Base-by-base conservation (phyloP, 2,797 vertebrate genomes). In the Sebastes umbrosus region DNA sequence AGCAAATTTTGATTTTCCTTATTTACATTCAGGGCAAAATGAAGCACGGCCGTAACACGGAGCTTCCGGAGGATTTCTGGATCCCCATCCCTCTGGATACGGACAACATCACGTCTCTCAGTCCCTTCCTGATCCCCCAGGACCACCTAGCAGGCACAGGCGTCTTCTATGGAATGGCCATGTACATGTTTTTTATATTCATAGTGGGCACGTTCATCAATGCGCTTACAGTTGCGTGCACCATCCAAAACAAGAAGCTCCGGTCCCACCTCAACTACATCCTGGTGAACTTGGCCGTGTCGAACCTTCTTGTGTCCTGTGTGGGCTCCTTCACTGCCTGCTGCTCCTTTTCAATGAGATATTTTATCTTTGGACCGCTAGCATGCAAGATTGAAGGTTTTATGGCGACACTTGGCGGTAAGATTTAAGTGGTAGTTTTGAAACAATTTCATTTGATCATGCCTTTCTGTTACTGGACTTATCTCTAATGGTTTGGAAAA, bases 361-460 rank as follows among this genome's bases (percentile, higher is more conserved):
- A 96, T 84, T 96, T 96, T 31, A 11, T 94, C 27, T 77, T 96
- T 52, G 95, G 95, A 5, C 69, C 92, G 0, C 59, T 83, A 2
- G 93, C 65, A 18, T 96, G 96, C 85, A 96, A 95, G 86, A 84
- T 95, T 2, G 95, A 96, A 87, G 96, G 95, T 1, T 96, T 96
- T 43, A 0, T 82, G 1, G 93, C 85, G 71, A 95, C 96, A 1
- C 69, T 96, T 22, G 95, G 95, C 34, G 95, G 95, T 96, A 91
- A 84, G 87, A 52, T n/a, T 52, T 52, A 52, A 52, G 1, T 20
- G 8, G 20, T 52, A 52, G 46, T 52, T 52, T 50, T n/a, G 20
- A 52, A 52, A 52, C 18, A 52, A n/a, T n/a, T 52, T n/a, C 8
- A 52, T 52, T 52, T 52, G 50, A n/a, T 52, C 50, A 52, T 20